Evolutionary conservation across 2,113 vertebrate species (phyloP).

Genomic region (Pyrgilauda ruficollis): DNA sequence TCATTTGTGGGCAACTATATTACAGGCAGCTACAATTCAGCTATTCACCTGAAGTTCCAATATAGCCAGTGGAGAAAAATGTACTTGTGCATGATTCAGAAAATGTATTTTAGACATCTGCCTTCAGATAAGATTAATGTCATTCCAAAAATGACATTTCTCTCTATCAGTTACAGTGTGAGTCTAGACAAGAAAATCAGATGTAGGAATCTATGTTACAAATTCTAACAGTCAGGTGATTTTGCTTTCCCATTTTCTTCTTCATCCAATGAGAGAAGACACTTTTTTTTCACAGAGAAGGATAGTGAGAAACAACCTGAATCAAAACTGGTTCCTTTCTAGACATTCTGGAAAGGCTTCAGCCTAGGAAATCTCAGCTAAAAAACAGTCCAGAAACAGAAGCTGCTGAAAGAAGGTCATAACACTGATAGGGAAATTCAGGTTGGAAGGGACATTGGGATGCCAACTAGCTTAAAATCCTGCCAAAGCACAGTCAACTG

Average conservation of each 20-base stretch:
- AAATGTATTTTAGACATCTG: background rate
- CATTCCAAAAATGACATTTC: background rate
- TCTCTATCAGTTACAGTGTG: background rate
- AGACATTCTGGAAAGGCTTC: background rate
- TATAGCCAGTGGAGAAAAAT: background rate
- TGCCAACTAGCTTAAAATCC: background rate
- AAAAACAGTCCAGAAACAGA: background rate
- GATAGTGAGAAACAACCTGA: background rate
- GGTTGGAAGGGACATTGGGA: background rate
- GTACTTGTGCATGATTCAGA: background rate
- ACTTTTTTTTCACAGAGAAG: background rate
- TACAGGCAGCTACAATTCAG: background rate
- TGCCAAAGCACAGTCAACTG: background rate
- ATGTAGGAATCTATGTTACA: background rate
- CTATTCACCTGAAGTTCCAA: background rate
- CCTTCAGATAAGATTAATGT: background rate
- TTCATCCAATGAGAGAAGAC: background rate
- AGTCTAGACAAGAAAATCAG: background rate
- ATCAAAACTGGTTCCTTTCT: background rate
- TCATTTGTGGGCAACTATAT: background rate
- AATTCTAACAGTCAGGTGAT: background rate
- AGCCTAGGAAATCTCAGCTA: background rate
- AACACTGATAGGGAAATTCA: background rate
- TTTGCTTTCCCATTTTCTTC: background rate
- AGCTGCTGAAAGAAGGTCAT: background rate